Conservation (phyloP, 2,113 vertebrate species). For the Arizona elegans region DNA sequence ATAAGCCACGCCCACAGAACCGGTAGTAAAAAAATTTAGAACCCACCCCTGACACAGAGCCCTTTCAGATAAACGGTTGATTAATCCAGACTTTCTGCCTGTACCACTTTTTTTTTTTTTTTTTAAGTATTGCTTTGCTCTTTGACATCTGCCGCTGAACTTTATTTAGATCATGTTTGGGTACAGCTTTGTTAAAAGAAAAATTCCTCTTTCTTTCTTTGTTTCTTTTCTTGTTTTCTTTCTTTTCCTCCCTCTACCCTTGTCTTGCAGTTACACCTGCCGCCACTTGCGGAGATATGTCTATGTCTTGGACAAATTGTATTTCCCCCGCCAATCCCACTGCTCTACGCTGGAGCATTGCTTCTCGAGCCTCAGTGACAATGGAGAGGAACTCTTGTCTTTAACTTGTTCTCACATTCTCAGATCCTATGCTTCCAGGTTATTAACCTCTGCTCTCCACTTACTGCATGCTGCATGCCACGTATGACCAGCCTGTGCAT, state of each 20-base stretch:
- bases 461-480: constrained; percentile 78
- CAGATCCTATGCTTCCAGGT: constrained; percentile 86
- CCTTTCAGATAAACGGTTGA: too few relatives aligned
- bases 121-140: constrained; percentile 41
- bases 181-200: constrained; percentile 68
- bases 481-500: constrained; percentile 62
- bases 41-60: too few relatives aligned
- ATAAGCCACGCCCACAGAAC: too few relatives aligned
- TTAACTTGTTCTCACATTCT: constrained; percentile 85
- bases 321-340: constrained; percentile 75
- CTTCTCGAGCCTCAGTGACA: constrained; percentile 81
- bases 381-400: constrained; percentile 83
- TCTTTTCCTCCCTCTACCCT: constrained; percentile 70
- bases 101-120: constrained; percentile 29
- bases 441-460: constrained; percentile 78
- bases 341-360: constrained; percentile 79
- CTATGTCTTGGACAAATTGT: constrained; percentile 84
- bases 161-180: constrained; percentile 50
- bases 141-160: constrained; percentile 42
- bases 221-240: constrained; percentile 63
- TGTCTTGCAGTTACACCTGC: constrained; percentile 86
- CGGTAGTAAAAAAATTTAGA: too few relatives aligned
- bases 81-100: constrained; percentile 7
- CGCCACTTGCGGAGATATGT: constrained; percentile 88
- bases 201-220: constrained; percentile 71